Base-by-base conservation (phyloP, 2,888 invertebrate genomes). In the Pristionchus fissidentatus region DNA sequence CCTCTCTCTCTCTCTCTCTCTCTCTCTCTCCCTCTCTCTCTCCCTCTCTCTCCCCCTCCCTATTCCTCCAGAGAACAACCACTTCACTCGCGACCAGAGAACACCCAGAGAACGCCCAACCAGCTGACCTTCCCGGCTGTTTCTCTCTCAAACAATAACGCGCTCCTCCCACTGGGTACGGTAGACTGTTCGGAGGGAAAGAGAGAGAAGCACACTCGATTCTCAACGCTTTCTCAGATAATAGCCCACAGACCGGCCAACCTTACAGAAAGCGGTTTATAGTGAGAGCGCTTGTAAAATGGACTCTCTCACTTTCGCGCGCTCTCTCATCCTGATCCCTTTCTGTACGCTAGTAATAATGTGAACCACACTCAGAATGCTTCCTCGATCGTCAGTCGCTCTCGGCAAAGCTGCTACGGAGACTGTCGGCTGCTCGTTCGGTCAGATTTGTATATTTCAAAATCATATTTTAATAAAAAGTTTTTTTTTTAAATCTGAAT, bases 61-160 rank as follows among this genome's bases (percentile, higher is more conserved):
- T n/a, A n/a, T n/a, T n/a, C 41, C 70, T 35, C 38, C 66, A 70
- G 43, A 70, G 70, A 70, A 70, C 70, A 26, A 70, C 19, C 43
- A 70, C 15, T 13, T n/a, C n/a, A n/a, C n/a, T n/a, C 4, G 41
- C 7, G 70, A 26, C 26, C 70, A 70, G n/a, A 70, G 70, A 70
- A 70, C 70, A 70, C 70, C 43, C 70, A 70, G 26, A 43, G 70
- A 70, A 26, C 70, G 15, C n/a, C 15, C 43, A 70, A 43, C 70
- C 70, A 70, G 70, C 70, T 70, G 70, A 35, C 70, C 26, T 41
- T n/a, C 26, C 41, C 38, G 5, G 38, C 3, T 41, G 41, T 70
- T 70, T 70, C 10, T 70, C 41, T n/a, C 43, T 41, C 70, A 70
- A 70, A 70, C 66, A 1, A 38, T 15, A 13, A n/a, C 41, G 38